These are phyloP conservation scores for Elysia chlorotica DNA, from an alignment of 1,140 invertebrate species.

Conservation along the genomic window DNA sequence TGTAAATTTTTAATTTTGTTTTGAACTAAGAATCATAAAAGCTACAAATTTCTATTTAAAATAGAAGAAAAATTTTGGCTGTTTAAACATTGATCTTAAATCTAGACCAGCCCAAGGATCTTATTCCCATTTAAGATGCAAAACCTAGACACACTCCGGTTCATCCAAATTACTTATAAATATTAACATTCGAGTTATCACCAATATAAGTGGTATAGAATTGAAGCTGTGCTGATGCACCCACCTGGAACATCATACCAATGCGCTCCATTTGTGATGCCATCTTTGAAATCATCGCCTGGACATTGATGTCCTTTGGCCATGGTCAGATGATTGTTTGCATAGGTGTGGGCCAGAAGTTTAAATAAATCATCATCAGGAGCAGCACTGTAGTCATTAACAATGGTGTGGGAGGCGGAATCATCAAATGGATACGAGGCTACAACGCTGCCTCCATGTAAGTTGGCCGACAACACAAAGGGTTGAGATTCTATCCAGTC, in stretches of 20 bases:
- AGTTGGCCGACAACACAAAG: conserved; percentile 94
- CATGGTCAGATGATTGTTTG: conserved; percentile 64
- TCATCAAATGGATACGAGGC: conserved; percentile 88
- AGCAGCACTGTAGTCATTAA: conserved; percentile 43
- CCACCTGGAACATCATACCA: conserved; percentile 78
- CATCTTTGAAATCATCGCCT: conserved; percentile 57
- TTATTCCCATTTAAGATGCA: no score
- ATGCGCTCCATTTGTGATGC: conserved; percentile 86
- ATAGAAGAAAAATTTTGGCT: no score
- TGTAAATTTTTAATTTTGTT: no score
- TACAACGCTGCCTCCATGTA: conserved; percentile 91
- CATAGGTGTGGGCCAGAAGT: conserved; percentile 49
- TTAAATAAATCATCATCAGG: conserved; percentile 62
- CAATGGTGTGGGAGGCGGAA: conserved; percentile 32
- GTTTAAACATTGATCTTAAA: no score
- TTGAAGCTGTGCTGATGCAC: no score
- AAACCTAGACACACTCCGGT: no score
- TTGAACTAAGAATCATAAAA: no score
- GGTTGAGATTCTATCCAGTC: conserved; percentile 84
- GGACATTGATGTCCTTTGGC: conserved; percentile 40
- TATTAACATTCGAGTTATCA: no score
- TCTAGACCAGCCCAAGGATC: no score
- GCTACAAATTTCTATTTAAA: no score
- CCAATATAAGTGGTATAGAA: no score
- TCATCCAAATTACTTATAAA: no score